These are phyloP conservation scores for Nymphalis io DNA, from an alignment of 1,140 invertebrate species.

Conservation along the genomic window DNA sequence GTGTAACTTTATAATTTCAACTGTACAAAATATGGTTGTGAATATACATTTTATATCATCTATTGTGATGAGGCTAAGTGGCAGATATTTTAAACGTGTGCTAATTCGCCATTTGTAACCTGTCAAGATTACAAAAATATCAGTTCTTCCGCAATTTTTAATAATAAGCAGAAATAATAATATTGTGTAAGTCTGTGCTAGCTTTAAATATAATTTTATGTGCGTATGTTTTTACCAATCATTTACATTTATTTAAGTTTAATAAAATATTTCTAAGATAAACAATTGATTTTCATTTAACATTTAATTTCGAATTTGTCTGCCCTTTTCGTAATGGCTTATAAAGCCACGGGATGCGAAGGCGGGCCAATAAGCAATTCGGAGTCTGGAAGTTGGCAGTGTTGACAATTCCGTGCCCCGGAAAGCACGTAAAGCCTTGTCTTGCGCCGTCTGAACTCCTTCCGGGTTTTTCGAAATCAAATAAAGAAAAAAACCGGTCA, in stretches of 20 bases:
- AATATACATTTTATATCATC: slow-evolving; percentile 19
- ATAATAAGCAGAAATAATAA: not conserved
- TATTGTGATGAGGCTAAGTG: slow-evolving; percentile 14
- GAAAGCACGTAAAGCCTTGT: too few species aligned
- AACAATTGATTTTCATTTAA: not conserved
- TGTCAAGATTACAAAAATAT: not conserved
- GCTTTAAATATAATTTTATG: slow-evolving; percentile 61
- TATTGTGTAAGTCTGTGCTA: slow-evolving; percentile 53
- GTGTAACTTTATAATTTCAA: slow-evolving; percentile 14
- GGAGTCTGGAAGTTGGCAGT: too few species aligned
- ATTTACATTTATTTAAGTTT: slow-evolving; percentile 22
- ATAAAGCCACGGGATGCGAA: too few species aligned
- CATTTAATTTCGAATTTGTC: too few species aligned
- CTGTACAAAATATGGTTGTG: slow-evolving; percentile 38
- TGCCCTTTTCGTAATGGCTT: too few species aligned
- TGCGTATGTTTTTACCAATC: slow-evolving; percentile 24
- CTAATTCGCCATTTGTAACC: slow-evolving; percentile 6
- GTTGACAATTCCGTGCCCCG: too few species aligned
- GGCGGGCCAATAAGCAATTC: too few species aligned
- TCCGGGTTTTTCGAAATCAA: too few species aligned
- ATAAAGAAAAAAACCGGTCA: too few species aligned
- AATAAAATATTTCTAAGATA: slow-evolving; percentile 35
- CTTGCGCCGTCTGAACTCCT: too few species aligned
- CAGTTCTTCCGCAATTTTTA: slow-evolving; percentile 5
- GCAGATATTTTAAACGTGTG: not conserved